Percentiles rank a stretch among this genome's conserved stretches.
phyloP scores from a whole-genome alignment of 2,888 invertebrate species.

The Steinernema hermaphroditum region DNA sequence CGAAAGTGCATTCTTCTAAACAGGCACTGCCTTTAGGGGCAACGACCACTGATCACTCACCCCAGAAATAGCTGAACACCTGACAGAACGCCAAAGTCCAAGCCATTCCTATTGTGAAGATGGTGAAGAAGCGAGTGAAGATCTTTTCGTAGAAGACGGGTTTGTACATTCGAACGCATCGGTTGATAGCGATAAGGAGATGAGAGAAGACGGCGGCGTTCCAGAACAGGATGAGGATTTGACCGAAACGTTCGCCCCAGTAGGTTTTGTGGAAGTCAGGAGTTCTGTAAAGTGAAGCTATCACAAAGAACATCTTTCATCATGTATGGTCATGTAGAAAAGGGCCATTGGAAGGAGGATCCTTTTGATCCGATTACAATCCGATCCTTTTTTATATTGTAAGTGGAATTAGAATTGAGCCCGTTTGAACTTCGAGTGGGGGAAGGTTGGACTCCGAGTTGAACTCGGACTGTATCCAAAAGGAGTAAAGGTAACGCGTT shows the following conservation, averaged over 20 bases:
- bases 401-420: too few relatives aligned
- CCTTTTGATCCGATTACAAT: neutral
- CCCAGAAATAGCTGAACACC: slow-evolving; percentile 45
- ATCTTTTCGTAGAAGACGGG: slow-evolving; percentile 32
- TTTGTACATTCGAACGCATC: slow-evolving; percentile 43
- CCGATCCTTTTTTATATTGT: too few relatives aligned
- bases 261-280: neutral
- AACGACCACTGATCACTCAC: slow-evolving; percentile 11
- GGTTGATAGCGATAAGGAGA: slow-evolving; percentile 46
- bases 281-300: neutral
- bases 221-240: slow-evolving; percentile 51
- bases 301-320: neutral
- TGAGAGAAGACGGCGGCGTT: slow-evolving; percentile 50
- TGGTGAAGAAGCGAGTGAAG: slow-evolving; percentile 31
- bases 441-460: too few relatives aligned
- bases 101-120: slow-evolving; percentile 38
- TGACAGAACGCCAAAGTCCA: slow-evolving; percentile 45
- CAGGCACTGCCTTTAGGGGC: neutral
- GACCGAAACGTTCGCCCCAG: slow-evolving; percentile 33
- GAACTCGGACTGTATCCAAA: too few relatives aligned
- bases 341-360: neutral
- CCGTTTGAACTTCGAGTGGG: too few relatives aligned
- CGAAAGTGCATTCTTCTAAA: slow-evolving; percentile 9
- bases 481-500: too few relatives aligned
- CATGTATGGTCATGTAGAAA: neutral